Evolutionary conservation across 2,113 vertebrate genomes (phyloP).

Genomic region (Xenus cinereus): DNA sequence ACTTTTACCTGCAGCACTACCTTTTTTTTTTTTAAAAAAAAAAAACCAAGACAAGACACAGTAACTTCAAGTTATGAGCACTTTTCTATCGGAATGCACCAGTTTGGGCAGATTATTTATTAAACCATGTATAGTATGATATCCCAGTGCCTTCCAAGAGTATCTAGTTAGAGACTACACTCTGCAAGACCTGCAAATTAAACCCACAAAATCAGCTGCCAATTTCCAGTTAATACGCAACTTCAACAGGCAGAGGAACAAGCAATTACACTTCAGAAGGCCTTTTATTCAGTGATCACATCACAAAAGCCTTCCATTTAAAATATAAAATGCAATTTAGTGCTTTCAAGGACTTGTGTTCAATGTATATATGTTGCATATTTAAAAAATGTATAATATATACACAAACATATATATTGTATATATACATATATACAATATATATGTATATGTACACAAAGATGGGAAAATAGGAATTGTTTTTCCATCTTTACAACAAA

Average conservation of each 20-base stretch:
- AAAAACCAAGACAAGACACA: neutral
- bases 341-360: neutral
- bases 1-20: rapidly evolving
- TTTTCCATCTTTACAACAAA: neutral
- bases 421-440: neutral
- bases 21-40: neutral
- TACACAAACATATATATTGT: neutral
- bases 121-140: neutral
- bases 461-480: neutral
- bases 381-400: neutral
- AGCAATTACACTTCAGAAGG: neutral
- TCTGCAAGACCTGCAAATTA: neutral
- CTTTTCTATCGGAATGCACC: neutral
- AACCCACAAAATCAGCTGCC: neutral
- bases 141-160: neutral
- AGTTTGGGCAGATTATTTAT: neutral
- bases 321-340: neutral
- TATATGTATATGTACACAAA: neutral
- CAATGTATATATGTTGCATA: neutral
- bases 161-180: neutral
- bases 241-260: neutral
- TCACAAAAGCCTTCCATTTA: neutral
- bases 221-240: neutral
- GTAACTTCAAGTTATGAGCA: neutral
- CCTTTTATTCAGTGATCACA: neutral